Base-by-base conservation (phyloP, 2,797 vertebrate genomes). In the Amphiprion clarkii region DNA sequence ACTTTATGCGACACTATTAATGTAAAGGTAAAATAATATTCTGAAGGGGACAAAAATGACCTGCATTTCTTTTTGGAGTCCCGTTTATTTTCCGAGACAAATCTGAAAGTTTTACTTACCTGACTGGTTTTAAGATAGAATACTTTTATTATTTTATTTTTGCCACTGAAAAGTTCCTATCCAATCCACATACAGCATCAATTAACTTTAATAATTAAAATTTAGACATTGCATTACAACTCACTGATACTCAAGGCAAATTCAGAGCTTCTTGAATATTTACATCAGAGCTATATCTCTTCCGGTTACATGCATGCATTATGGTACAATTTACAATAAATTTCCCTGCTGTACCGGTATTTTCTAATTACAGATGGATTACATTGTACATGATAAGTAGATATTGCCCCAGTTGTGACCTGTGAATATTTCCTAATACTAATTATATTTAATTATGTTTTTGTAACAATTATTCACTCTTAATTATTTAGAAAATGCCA, bases 361-460 rank as follows among this genome's bases (percentile, higher is more conserved):
- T 66, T 67, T 67, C 21, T 42, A 69, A 25, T 56, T 46, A 23
- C 12, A 60, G 9, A 62, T 17, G 36, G 17, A 74, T 67, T 19
- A 62, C 1, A 52, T 25, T 33, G 0, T 49, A 19, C 9, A 3
- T 13, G 36, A 23, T 55, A 64, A 23, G 6, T 16, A 55, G 4
- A 67, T 73, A 27, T 44, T 40, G 19, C 17, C 21, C 56, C 27
- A 61, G 46, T 51, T 58, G 57, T 56, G 36, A 73, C 55, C 25
- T 40, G 27, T 79, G 31, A 25, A 64, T 54, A 61, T 75, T 53
- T 10, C n/a, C 31, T 53, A 21, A 13, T 39, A 68, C 17, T 61
- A 68, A 61, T 81, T 57, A 49, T 4, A 66, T 5, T 33, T 56
- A 60, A 68, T 69, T 78, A 55, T 23, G 1, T 62, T 62, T 59